phyloP scores from a whole-genome alignment of 2,113 vertebrate species.

The Dipodomys merriami region DNA sequence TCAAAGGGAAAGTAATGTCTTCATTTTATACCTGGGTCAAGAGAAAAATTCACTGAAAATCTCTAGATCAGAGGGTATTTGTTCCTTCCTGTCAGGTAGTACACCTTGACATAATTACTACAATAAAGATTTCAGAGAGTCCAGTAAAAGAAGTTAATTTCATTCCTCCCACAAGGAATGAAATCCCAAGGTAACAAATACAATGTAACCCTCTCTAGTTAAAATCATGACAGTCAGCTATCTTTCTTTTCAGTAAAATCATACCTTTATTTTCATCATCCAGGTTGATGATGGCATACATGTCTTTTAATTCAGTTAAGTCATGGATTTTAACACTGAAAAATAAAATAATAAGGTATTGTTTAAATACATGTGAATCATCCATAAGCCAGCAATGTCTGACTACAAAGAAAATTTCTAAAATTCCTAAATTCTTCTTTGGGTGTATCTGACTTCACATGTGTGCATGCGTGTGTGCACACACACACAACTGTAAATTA shows the following conservation, averaged over 20 bases:
- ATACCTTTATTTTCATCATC: slow-evolving; percentile 99
- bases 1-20: neutral
- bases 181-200: slow-evolving; percentile 1
- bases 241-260: neutral
- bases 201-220: slow-evolving; percentile 24
- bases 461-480: no score
- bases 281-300: slow-evolving; percentile 94
- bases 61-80: neutral
- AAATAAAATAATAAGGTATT: slow-evolving; percentile 62
- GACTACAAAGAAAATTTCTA: no score
- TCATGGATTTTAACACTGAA: slow-evolving; percentile 97
- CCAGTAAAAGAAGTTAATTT: neutral
- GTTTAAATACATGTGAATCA: neutral
- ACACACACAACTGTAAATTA: no score
- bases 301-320: slow-evolving; percentile 94
- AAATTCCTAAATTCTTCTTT: no score
- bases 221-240: slow-evolving; percentile 26
- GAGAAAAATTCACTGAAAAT: slow-evolving; percentile 11
- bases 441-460: no score
- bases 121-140: slow-evolving; percentile 33
- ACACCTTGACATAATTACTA: neutral
- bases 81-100: neutral
- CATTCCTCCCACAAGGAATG: neutral
- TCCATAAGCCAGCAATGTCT: neutral
- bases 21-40: neutral